Evolutionary conservation across 2,113 vertebrate genomes (phyloP).

Genomic region (Dipodomys spectabilis): DNA sequence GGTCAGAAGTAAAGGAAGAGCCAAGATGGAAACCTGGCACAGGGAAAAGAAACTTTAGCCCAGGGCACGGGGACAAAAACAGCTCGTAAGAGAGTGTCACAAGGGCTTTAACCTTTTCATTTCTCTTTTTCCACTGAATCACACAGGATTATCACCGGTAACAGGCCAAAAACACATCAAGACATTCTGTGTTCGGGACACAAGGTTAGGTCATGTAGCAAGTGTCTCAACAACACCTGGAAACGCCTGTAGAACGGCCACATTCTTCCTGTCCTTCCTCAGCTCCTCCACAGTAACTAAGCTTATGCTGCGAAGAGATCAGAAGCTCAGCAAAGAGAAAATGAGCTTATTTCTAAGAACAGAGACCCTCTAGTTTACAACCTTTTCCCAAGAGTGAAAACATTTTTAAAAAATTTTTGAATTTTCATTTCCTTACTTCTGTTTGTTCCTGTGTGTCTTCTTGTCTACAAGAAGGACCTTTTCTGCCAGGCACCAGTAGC

Average conservation of each 20-base stretch:
- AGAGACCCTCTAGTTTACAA: constrained; percentile 13
- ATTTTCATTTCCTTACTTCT: constrained; percentile 60
- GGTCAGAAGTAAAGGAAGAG: constrained; percentile 71
- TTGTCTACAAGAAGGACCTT: constrained; percentile 7
- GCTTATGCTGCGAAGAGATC: constrained; percentile 21
- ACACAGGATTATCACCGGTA: constrained; percentile 70
- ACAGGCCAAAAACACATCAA: constrained; percentile 67
- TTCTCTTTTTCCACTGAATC: constrained; percentile 78
- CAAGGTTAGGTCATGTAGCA: background rate
- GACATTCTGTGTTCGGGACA: constrained; percentile 20
- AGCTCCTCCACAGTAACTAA: background rate
- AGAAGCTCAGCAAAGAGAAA: constrained; percentile 33
- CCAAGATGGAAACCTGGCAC: constrained; percentile 80
- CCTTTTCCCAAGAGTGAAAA: constrained; percentile 33
- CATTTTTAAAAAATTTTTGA: constrained; percentile 40
- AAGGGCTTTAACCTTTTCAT: constrained; percentile 80
- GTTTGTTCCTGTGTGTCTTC: constrained; percentile 31
- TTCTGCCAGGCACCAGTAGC: background rate
- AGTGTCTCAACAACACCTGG: background rate
- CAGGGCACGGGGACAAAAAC: constrained; percentile 72
- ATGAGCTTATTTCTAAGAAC: constrained; percentile 2
- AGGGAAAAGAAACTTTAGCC: constrained; percentile 73
- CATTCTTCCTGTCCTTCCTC: background rate
- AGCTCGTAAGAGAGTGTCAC: constrained; percentile 70
- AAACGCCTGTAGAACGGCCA: constrained; percentile 27